Percentiles rank a stretch among this genome's conserved stretches.
These are phyloP conservation scores for Pipa parva DNA, from an alignment of 2,113 vertebrate species.

Conservation along the genomic window DNA sequence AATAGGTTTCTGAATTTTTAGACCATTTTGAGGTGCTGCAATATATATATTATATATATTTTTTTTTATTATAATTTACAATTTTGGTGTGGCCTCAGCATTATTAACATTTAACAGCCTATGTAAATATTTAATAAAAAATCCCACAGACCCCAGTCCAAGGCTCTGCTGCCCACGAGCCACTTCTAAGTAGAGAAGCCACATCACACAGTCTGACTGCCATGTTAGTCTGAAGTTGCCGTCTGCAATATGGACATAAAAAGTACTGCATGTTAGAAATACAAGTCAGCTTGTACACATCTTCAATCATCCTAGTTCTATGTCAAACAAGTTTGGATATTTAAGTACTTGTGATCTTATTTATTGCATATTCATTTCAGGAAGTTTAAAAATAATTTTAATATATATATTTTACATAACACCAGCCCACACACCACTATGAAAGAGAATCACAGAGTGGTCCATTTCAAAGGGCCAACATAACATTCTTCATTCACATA, in stretches of 20 bases:
- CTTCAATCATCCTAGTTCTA: slow-evolving; percentile 73
- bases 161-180: slow-evolving; percentile 99
- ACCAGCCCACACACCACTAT: no score
- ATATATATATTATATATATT: slow-evolving; percentile 8
- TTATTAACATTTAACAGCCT: slow-evolving; percentile 68
- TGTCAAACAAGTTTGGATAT: slow-evolving; percentile 65
- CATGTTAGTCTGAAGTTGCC: slow-evolving; percentile 98
- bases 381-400: no score
- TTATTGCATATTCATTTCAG: no score
- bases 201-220: slow-evolving; percentile 99
- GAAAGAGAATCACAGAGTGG: no score
- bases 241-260: slow-evolving; percentile 98
- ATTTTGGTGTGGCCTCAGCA: slow-evolving; percentile 88
- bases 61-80: slow-evolving; percentile 9
- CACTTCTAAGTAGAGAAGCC: slow-evolving; percentile 99
- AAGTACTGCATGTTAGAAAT: slow-evolving; percentile 90
- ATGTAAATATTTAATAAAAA: slow-evolving; percentile 75
- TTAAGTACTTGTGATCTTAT: no score
- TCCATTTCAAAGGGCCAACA: no score
- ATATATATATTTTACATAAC: no score
- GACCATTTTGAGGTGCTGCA: slow-evolving; percentile 56
- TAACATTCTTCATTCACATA: no score
- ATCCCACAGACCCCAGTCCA: slow-evolving; percentile 98
- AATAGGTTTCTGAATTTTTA: neutral
- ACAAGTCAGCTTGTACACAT: slow-evolving; percentile 78